These are phyloP conservation scores for Montipora capricornis DNA, from an alignment of 64 coral and sea anemone genomes.

Conservation along the genomic window DNA sequence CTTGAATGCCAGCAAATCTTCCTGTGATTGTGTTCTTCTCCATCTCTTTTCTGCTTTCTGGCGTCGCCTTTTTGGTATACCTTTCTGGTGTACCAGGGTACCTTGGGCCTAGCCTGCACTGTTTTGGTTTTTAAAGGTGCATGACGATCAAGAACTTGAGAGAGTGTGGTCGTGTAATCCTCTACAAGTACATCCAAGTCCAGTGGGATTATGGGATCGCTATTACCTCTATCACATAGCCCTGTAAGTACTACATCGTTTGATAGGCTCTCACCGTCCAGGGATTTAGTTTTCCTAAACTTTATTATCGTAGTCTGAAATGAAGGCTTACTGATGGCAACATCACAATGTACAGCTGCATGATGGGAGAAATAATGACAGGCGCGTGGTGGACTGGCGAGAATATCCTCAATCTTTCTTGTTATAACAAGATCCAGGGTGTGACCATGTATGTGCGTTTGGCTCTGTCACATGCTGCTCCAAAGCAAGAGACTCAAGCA, in stretches of 20 bases:
- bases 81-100: conserved; percentile 17
- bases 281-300: neutral
- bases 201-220: conserved; percentile 1
- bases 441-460: conserved; percentile 24
- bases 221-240: conserved; percentile 10
- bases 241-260: conserved; percentile 11
- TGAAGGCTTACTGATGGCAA: conserved; percentile 12
- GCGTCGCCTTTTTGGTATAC: conserved; percentile 1
- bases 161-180: neutral
- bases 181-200: neutral
- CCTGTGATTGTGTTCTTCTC: neutral
- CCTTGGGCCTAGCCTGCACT: conserved; percentile 21
- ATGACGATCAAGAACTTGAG: conserved; percentile 15
- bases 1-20: conserved; percentile 47
- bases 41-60: conserved; percentile 2
- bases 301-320: neutral
- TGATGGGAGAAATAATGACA: neutral
- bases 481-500: conserved; percentile 7
- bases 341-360: conserved; percentile 12
- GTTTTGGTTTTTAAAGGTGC: conserved; percentile 47
- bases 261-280: conserved; percentile 13
- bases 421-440: conserved; percentile 16
- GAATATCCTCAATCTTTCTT: conserved; percentile 6
- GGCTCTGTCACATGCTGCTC: conserved; percentile 19
- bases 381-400: neutral